Percentiles rank a stretch among this genome's conserved stretches.
phyloP scores from a whole-genome alignment of 2,113 vertebrate species.

The Chaetodon auriga region DNA sequence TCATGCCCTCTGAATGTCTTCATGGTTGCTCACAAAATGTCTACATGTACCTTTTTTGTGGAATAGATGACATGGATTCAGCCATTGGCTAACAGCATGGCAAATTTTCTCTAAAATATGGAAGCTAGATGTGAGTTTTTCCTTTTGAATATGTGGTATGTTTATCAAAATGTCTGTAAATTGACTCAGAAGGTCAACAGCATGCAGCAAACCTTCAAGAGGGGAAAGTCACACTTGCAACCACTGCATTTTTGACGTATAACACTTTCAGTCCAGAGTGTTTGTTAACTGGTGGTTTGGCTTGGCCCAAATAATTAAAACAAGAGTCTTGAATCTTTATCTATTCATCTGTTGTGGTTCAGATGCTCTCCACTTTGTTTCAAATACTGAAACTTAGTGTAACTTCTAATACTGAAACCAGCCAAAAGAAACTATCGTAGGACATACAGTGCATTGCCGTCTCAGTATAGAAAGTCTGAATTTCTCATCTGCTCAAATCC shows the following conservation, averaged over 20 bases:
- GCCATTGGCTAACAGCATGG: neutral
- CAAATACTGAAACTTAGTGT: slow-evolving; percentile 33
- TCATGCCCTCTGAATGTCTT: slow-evolving; percentile 56
- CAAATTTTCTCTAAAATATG: neutral
- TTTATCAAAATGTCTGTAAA: neutral
- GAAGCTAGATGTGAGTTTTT: neutral
- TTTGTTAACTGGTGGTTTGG: slow-evolving; percentile 1
- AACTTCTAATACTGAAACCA: slow-evolving; percentile 43
- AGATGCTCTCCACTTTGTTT: slow-evolving; percentile 34
- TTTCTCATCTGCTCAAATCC: slow-evolving; percentile 31
- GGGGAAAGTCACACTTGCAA: neutral
- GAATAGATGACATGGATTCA: slow-evolving; percentile 15
- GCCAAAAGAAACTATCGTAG: slow-evolving; percentile 3
- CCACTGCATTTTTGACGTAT: neutral
- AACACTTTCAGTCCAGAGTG: slow-evolving; percentile 7
- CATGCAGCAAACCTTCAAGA: neutral
- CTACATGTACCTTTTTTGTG: slow-evolving; percentile 30
- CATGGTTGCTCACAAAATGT: slow-evolving; percentile 56
- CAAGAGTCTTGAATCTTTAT: slow-evolving; percentile 12
- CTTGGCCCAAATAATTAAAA: slow-evolving; percentile 29
- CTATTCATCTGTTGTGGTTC: slow-evolving; percentile 45
- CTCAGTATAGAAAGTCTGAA: slow-evolving; percentile 11
- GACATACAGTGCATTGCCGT: neutral
- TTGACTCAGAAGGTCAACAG: neutral
- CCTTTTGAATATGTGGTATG: neutral